Evolutionary conservation across 2,888 invertebrate genomes (phyloP).

Genomic region (Stegana nigrithorax): DNA sequence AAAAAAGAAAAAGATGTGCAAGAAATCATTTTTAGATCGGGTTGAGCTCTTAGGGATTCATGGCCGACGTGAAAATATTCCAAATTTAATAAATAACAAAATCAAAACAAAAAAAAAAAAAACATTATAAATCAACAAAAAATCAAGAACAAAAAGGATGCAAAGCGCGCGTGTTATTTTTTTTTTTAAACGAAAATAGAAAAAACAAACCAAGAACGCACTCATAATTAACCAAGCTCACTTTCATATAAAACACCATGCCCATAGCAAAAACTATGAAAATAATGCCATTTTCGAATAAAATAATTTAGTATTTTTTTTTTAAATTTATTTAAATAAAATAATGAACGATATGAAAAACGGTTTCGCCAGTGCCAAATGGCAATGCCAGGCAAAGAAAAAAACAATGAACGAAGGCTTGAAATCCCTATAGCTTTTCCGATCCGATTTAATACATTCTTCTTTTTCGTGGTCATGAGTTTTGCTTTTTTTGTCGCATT

Average conservation of each 20-base stretch:
- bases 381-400: conserved; percentile 18
- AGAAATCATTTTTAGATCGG: conserved; percentile 57
- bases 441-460: conserved; percentile 62
- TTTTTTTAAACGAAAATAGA: conserved; percentile 29
- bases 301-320: conserved; percentile 15
- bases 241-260: conserved; percentile 30
- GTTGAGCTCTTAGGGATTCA: conserved; percentile 70
- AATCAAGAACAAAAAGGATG: too few relatives aligned
- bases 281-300: conserved; percentile 15
- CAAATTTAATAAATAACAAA: too few relatives aligned
- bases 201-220: conserved; percentile 4
- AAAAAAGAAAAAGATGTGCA: conserved; percentile 30
- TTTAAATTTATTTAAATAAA: conserved; percentile 7
- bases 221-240: conserved; percentile 11
- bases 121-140: conserved; percentile 8
- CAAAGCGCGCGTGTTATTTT: conserved; percentile 19
- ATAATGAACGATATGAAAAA: conserved; percentile 9
- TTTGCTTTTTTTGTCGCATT: conserved; percentile 57
- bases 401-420: conserved; percentile 62
- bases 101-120: conserved; percentile 23
- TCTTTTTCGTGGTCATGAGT: conserved; percentile 47
- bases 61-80: conserved; percentile 70
- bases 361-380: conserved; percentile 14
- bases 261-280: conserved; percentile 1
- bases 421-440: conserved; percentile 71